Evolutionary conservation across 2,797 vertebrate genomes (phyloP), one percentile per base, ranked within the genome.

Genomic region (Onychomys arenicola): DNA sequence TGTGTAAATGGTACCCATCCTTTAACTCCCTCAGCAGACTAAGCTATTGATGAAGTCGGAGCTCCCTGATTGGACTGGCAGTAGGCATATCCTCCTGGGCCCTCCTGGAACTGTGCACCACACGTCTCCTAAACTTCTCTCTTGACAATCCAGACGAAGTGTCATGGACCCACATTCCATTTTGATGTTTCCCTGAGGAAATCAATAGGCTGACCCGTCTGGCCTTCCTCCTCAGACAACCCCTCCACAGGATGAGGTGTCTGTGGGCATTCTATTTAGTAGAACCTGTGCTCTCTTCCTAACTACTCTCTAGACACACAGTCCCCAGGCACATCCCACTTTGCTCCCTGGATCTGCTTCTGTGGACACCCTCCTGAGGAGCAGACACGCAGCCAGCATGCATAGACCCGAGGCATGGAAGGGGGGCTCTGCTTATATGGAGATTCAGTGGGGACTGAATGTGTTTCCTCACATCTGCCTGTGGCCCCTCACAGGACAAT

Each of bases 351-450:
- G 32, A 12, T 73, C 83, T 43, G 40, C 40, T 32, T 59, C 29
- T 25, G 25, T 23, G 34, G 16, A 23, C 1, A 16, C 1, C 23
- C 59, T 84, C 6, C 43, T 11, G 13, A 67, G 59, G 78, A 46
- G 75, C n/a, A 61, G 12, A 40, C 7, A 21, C 1, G 2, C 29
- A 88, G 46, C 12, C 0, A 0, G 9, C 1, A 2, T 29, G 46
- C 52, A 19, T 2, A 21, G 77, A 40, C 9, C 3, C 2, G 12
- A 89, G 69, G 5, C 40, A 40, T 7, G 0, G 6, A 2, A 16
- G 5, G 40, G 16, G 16, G 25, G 5, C 5, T 1, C 29, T 2
- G 29, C 29, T 27, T 10, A 14, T 37, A 3, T 5, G 6, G 34
- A 73, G 1, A 49, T 49, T 73, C 13, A 29, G 9, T 40, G 23